Base-by-base conservation (phyloP, 2,888 invertebrate species). In the Epirrhoe tristata region DNA sequence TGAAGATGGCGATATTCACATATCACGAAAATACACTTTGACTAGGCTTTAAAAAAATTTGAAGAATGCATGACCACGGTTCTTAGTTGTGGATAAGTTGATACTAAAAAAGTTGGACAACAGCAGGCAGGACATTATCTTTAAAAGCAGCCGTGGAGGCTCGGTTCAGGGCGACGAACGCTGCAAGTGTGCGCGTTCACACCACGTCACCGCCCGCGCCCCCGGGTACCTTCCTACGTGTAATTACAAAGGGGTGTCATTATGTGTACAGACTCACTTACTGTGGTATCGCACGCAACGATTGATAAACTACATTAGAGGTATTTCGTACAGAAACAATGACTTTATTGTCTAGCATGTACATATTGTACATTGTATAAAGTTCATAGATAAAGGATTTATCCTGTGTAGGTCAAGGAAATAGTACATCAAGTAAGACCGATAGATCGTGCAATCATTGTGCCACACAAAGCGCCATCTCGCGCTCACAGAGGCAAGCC, bases 241-340 rank as follows among this genome's bases (percentile, higher is more conserved):
- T 57, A 52, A 63, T 54, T 58, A 63, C 46, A n/a, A 36, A 50
- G 39, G 58, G 58, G 36, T 64, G 55, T 36, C 57, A 57, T 52
- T 52, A 58, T 34, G n/a, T 24, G 31, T 36, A 48, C 48, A 16
- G 48, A 14, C 48, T 48, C 1, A 1, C 7, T 14, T 14, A 32
- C 46, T 17, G 56, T 39, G 32, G 56, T 50, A 52, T 52, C 57
- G 46, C 63, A 63, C 63, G 63, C 63, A 32, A 63, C 14, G 31
- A 43, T 39, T 16, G 16, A 57, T 10, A 39, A 61, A 43, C 39
- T 12, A 39, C 0, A 39, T 10, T 39, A 8, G 39, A 12, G 39
- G 39, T 12, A 24, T 24, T 24, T 43, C 4, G 39, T 43, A 43
- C 39, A 43, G 39, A 43, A 43, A 43, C 39, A 4, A 43, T 7